A percentile compares a stretch with the other conserved stretches of the same genome.
Evolutionary conservation across 2,113 vertebrate genomes (phyloP).

Genomic region (Clupea harengus): DNA sequence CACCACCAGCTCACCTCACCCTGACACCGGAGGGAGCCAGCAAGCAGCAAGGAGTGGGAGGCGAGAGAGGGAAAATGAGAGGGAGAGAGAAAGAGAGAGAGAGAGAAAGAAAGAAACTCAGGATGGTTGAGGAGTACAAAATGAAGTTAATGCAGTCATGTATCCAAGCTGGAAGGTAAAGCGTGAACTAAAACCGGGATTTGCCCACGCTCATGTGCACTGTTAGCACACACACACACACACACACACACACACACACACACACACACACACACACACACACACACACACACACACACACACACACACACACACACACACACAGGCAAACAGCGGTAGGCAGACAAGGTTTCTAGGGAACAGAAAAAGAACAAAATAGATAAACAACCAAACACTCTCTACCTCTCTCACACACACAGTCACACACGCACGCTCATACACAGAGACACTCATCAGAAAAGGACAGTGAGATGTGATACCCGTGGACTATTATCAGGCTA

Average conservation of each 20-base stretch:
- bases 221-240: slow-evolving; percentile 22
- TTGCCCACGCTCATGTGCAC: neutral
- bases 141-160: slow-evolving; percentile 7
- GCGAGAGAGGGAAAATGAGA: slow-evolving; percentile 31
- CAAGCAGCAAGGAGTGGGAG: slow-evolving; percentile 22
- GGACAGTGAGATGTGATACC: slow-evolving; percentile 31
- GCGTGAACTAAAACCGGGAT: neutral
- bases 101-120: slow-evolving; percentile 45
- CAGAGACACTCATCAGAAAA: slow-evolving; percentile 34
- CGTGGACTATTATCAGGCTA: slow-evolving; percentile 38
- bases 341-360: neutral
- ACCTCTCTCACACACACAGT: neutral
- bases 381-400: neutral
- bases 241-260: slow-evolving; percentile 9
- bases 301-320: slow-evolving; percentile 23
- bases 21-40: neutral
- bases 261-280: slow-evolving; percentile 20
- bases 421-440: neutral
- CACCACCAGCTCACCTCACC: slow-evolving; percentile 26
- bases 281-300: slow-evolving; percentile 24
- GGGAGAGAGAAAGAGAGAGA: slow-evolving; percentile 40
- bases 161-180: neutral
- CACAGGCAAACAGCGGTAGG: slow-evolving; percentile 12
- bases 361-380: slow-evolving; percentile 4
- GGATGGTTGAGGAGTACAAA: neutral